Base-by-base conservation (phyloP, 2,113 vertebrate species). In the Meleagris gallopavo region DNA sequence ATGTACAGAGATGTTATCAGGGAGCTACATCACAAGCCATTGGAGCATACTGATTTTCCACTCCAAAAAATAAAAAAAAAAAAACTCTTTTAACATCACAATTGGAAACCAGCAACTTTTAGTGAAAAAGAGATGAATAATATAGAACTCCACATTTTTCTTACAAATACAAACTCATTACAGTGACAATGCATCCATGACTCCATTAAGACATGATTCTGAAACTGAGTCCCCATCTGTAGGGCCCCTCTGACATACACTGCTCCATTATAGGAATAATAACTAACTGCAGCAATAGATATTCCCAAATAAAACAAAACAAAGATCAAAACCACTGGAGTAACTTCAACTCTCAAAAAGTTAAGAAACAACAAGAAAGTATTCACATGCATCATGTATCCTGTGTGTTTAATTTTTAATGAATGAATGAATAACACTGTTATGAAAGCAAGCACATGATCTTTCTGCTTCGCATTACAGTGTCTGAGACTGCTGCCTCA, bases 391-490 rank as follows among this genome's bases (percentile, higher is more conserved):
- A 79, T 54, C 83, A 46, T 2, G 1, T 72, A 36, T 8, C 89
- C 48, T 36, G 2, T 4, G 10, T 62, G 27, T 65, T 97, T 89
- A 93, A 97, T 95, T 96, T 96, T 97, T 97, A 97, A 97, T 97
- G 91, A 96, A 88, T 97, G 85, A 93, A 77, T 93, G 62, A 95
- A 95, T 86, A 93, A 95, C 62, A 57, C 83, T 54, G 45, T 84
- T 83, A 66, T 29, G 80, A 92, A 95, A 95, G 57, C 52, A 94
- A 94, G 57, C 32, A 43, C 36, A 40, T 74, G 83, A 89, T 89
- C 89, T 97, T 71, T 79, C 64, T 89, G 38, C 36, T 72, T 90
- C 80, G 58, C 0, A 2, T 89, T 92, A 93, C 69, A 66, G 38
- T n/a, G 57, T 71, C 80, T 90, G 43, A 88, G 74, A 94, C 34